Conservation (phyloP, 1,140 invertebrate species). For the Aradophagus sp. region DNA sequence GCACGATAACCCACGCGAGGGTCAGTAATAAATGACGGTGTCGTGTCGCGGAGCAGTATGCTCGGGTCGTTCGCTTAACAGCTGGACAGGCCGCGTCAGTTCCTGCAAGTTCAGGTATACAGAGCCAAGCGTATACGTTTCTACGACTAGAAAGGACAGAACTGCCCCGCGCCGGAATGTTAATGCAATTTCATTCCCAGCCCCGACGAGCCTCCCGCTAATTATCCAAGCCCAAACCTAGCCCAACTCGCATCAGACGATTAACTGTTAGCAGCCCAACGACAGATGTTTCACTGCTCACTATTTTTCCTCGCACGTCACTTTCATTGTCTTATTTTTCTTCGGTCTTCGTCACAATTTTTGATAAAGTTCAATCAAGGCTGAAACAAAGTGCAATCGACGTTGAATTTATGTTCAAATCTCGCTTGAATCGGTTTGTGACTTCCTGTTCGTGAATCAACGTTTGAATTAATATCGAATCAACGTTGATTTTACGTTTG, state of each 20-base stretch:
- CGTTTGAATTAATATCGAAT: too few relatives aligned
- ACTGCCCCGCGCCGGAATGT: constrained; percentile 65
- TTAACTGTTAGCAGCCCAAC: constrained; percentile 12
- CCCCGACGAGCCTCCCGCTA: constrained; percentile 22
- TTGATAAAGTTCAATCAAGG: too few relatives aligned
- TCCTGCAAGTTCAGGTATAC: constrained; percentile 58
- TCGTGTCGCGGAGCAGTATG: constrained; percentile 66
- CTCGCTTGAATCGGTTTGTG: too few relatives aligned
- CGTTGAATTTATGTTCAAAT: too few relatives aligned
- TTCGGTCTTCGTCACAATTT: too few relatives aligned
- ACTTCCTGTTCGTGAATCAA: too few relatives aligned
- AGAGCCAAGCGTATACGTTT: too few relatives aligned
- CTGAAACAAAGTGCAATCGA: too few relatives aligned
- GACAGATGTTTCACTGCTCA: constrained; percentile 13
- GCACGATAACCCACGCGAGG: constrained; percentile 64
- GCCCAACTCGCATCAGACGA: constrained; percentile 33
- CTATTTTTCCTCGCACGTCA: too few relatives aligned
- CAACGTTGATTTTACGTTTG: too few relatives aligned
- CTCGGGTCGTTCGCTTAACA: constrained; percentile 61
- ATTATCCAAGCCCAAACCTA: constrained; percentile 37
- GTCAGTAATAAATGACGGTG: constrained; percentile 67
- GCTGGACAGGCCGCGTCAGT: constrained; percentile 61
- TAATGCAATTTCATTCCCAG: constrained; percentile 64
- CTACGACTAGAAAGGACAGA: constrained; percentile 42
- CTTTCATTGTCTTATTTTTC: too few relatives aligned